Evolutionary conservation across 2,113 vertebrate genomes (phyloP).

Genomic region (Phrynosoma platyrhinos): DNA sequence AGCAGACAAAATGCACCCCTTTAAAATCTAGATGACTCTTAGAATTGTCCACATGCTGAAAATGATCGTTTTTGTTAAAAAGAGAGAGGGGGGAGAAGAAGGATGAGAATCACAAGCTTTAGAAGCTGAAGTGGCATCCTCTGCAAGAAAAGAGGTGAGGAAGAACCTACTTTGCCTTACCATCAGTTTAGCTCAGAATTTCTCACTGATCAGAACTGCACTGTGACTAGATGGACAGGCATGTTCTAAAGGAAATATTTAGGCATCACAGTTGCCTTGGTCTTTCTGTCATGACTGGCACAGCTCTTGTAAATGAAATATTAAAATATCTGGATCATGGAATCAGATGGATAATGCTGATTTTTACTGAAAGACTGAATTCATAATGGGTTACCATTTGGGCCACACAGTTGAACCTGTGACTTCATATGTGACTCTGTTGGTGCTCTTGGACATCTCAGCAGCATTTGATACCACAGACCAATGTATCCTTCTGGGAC

Average conservation of each 20-base stretch:
- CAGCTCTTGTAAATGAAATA: background rate
- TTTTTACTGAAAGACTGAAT: background rate
- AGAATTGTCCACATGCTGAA: background rate
- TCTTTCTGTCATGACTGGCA: background rate
- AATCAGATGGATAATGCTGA: background rate
- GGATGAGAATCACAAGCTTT: background rate
- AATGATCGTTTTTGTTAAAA: background rate
- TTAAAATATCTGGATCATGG: background rate
- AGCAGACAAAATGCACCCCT: slow-evolving; percentile 2
- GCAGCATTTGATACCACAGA: too few relatives aligned
- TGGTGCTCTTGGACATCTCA: too few relatives aligned
- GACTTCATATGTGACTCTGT: background rate
- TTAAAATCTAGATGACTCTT: slow-evolving; percentile 5
- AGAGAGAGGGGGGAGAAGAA: background rate
- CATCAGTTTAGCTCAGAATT: background rate
- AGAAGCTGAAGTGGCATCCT: background rate
- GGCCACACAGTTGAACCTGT: background rate
- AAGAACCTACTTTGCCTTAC: background rate
- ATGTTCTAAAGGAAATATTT: background rate
- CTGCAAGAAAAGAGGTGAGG: background rate
- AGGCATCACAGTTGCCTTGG: background rate
- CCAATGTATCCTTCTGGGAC: too few relatives aligned
- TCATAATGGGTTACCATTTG: background rate
- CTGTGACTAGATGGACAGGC: background rate
- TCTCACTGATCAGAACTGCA: background rate